Evolutionary conservation across 2,113 vertebrate genomes (phyloP).

Genomic region (Rostratula benghalensis): DNA sequence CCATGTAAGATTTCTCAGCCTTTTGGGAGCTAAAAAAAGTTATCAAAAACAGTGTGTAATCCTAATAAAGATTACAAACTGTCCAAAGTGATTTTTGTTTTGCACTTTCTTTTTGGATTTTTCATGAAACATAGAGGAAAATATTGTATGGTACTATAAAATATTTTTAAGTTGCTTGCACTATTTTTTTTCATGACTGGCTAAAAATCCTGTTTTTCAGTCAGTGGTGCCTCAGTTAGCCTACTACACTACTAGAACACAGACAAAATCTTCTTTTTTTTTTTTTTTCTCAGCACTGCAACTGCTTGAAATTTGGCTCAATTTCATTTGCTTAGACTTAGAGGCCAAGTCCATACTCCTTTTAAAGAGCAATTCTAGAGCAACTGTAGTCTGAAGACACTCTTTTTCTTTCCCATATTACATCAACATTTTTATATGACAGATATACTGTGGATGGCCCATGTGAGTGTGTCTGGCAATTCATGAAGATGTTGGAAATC

Average conservation of each 20-base stretch:
- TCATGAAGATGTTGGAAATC: not conserved
- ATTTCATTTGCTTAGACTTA: not conserved
- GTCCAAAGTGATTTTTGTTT: not conserved
- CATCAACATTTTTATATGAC: rapidly evolving
- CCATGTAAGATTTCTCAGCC: not conserved
- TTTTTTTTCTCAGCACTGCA: not conserved
- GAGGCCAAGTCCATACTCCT: not conserved
- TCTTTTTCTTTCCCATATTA: not conserved
- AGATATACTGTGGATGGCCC: not conserved
- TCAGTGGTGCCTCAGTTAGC: not conserved
- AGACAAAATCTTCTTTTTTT: not conserved
- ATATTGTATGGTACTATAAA: not conserved
- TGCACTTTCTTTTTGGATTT: not conserved
- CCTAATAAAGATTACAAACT: not conserved
- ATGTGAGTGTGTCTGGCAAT: not conserved
- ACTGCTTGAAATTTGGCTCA: not conserved
- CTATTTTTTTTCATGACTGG: not conserved
- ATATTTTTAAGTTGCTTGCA: not conserved
- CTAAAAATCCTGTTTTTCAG: not conserved
- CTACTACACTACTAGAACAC: not conserved
- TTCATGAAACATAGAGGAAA: not conserved
- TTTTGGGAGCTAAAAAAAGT: not conserved
- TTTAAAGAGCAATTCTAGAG: not conserved
- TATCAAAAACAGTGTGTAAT: not conserved
- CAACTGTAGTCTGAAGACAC: not conserved